A percentile compares a stretch with the other conserved stretches of the same genome.
Conservation (phyloP, 2,113 vertebrate species). For the Sterrhoptilus dennistouni region DNA sequence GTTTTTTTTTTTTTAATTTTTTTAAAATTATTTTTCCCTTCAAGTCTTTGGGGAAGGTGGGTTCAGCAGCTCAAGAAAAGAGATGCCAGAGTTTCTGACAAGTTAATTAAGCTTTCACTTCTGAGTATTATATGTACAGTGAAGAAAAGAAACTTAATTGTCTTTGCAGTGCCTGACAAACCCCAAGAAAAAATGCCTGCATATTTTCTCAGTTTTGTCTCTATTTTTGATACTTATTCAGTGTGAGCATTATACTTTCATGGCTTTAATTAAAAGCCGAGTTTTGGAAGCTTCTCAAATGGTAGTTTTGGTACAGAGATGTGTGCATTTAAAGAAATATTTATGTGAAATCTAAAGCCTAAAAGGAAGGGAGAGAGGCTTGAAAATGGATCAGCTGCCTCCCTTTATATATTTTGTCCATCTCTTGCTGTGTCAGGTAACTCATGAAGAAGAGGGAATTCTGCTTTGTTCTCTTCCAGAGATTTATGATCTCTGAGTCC, state of each 20-base stretch:
- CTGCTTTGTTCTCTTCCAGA: background rate
- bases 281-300: conserved; percentile 52
- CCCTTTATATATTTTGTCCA: background rate
- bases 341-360: conserved; percentile 18
- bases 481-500: background rate
- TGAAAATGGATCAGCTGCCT: background rate
- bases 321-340: conserved; percentile 48
- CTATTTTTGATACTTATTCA: conserved; percentile 76
- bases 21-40: conserved; percentile 64
- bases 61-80: conserved; percentile 77
- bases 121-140: conserved; percentile 78
- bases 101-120: conserved; percentile 85
- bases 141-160: conserved; percentile 80
- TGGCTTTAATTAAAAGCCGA: conserved; percentile 62
- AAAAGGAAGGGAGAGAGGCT: background rate
- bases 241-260: conserved; percentile 58
- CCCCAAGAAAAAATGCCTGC: conserved; percentile 75
- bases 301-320: conserved; percentile 43
- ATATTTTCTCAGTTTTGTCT: conserved; percentile 76
- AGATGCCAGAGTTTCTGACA: conserved; percentile 78
- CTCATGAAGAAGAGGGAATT: background rate
- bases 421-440: background rate
- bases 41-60: conserved; percentile 75
- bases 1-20: background rate
- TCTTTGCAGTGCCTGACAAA: conserved; percentile 80